phyloP scores from a whole-genome alignment of 2,888 invertebrate genomes.

The Coecobrya sp. region DNA sequence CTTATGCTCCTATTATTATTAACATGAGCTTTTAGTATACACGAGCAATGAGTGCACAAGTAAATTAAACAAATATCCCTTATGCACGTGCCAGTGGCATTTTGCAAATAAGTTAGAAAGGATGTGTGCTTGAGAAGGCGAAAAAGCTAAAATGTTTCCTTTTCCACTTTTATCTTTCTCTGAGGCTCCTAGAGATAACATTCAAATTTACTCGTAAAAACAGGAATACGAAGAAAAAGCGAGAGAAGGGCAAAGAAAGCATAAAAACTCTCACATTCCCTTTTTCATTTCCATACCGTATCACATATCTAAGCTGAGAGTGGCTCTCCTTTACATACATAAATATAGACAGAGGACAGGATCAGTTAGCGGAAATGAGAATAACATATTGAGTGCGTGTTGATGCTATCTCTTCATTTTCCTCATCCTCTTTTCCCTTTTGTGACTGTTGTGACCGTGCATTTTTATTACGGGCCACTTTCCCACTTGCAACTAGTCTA shows the following conservation, averaged over 20 bases:
- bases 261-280: conserved; percentile 22
- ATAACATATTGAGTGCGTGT: conserved; percentile 54
- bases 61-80: neutral
- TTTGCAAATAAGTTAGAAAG: neutral
- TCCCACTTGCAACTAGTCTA: neutral
- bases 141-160: neutral
- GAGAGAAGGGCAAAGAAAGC: conserved; percentile 17
- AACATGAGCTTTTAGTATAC: neutral
- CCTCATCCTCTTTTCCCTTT: neutral
- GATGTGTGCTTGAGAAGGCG: neutral
- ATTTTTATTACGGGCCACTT: neutral
- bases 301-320: neutral
- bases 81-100: neutral
- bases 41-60: neutral
- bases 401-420: conserved; percentile 52
- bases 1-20: no score
- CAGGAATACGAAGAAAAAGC: neutral
- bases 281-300: neutral
- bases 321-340: neutral
- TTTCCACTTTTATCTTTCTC: neutral
- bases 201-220: conserved; percentile 60
- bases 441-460: neutral
- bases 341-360: neutral
- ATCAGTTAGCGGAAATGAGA: conserved; percentile 9
- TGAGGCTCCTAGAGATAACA: conserved; percentile 14